Percentiles rank a stretch among this genome's conserved stretches.
Conservation (phyloP, 2,888 invertebrate species). For the Nipponacmea schrenckii region DNA sequence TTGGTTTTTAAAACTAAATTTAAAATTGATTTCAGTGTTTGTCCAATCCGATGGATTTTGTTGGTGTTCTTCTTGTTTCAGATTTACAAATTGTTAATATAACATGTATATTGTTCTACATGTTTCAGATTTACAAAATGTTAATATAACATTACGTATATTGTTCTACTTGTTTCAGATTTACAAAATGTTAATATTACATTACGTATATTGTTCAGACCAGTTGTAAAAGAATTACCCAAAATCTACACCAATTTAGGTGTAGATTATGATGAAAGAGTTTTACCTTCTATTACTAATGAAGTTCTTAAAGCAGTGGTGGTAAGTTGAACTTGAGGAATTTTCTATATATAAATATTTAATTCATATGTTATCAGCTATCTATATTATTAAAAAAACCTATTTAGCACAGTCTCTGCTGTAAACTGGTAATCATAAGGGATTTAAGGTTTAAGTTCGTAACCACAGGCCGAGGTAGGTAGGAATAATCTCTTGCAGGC, state of each 20-base stretch:
- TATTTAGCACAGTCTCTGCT: too few species aligned
- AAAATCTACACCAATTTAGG: slow-evolving; percentile 96
- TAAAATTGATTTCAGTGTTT: too few species aligned
- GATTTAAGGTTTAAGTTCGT: too few species aligned
- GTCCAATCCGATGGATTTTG: too few species aligned
- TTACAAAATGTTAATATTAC: slow-evolving; percentile 99
- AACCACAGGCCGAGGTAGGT: too few species aligned
- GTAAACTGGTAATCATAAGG: too few species aligned
- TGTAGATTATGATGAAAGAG: slow-evolving; percentile 97
- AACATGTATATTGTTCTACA: too few species aligned
- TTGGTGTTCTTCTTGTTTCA: too few species aligned
- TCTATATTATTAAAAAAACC: too few species aligned
- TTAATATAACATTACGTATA: slow-evolving; percentile 97
- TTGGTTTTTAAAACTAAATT: too few species aligned
- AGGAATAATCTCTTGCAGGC: too few species aligned
- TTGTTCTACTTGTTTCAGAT: slow-evolving; percentile 73
- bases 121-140: slow-evolving; percentile 92
- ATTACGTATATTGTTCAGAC: slow-evolving; percentile 95
- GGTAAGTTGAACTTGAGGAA: slow-evolving; percentile 67
- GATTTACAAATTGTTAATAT: too few species aligned
- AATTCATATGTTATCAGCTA: neutral
- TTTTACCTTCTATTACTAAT: slow-evolving; percentile 96
- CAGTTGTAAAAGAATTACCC: slow-evolving; percentile 91
- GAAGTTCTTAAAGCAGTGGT: slow-evolving; percentile 99
- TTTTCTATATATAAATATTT: neutral